Percentiles rank a stretch among this genome's conserved stretches.
phyloP scores from a whole-genome alignment of 2,113 vertebrate species.

The Orientallactaga bullata region DNA sequence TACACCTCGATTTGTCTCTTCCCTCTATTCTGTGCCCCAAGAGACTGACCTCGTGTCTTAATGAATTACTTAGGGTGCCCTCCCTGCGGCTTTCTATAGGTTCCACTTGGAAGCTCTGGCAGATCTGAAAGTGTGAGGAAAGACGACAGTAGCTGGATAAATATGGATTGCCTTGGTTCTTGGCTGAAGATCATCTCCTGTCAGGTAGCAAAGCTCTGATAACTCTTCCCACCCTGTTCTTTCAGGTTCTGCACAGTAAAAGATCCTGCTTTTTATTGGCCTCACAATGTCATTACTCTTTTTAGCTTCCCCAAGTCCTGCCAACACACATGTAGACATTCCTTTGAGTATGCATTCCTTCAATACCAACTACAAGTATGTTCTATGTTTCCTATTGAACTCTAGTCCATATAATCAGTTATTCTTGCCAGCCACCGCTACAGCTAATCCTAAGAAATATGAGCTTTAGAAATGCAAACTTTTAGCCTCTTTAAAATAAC shows the following conservation, averaged over 20 bases:
- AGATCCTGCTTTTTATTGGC: not conserved
- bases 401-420: not conserved
- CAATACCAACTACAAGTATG: not conserved
- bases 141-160: not conserved
- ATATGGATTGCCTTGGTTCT: not conserved
- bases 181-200: not conserved
- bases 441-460: constrained; percentile 6
- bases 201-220: not conserved
- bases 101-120: not conserved
- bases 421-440: not conserved
- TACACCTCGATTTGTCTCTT: not conserved
- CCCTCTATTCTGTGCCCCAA: not conserved
- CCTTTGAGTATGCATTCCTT: constrained; percentile 26
- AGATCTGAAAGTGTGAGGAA: not conserved
- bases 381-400: not conserved
- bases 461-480: too few relatives aligned
- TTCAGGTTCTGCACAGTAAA: not conserved
- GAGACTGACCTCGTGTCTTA: not conserved
- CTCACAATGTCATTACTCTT: not conserved
- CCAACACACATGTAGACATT: constrained; percentile 33
- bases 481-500: constrained; percentile 26
- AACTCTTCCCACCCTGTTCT: not conserved
- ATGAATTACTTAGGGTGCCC: not conserved
- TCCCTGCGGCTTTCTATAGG: not conserved
- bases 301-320: not conserved